Base-by-base conservation (phyloP, 2,888 invertebrate genomes). In the Rhorus exstirpatorius region DNA sequence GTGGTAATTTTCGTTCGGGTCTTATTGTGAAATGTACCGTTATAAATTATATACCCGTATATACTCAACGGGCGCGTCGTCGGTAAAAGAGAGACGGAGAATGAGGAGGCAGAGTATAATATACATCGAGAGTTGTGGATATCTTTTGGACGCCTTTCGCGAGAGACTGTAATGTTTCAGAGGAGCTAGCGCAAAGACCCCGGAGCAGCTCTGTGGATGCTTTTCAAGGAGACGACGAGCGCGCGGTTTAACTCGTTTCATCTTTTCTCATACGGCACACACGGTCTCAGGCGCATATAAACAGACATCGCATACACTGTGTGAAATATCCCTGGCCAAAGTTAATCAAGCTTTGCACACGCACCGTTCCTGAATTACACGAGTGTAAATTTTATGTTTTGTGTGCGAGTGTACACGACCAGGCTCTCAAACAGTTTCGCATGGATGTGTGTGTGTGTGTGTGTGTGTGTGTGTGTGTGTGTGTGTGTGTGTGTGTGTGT, bases 1-100 rank as follows among this genome's bases (percentile, higher is more conserved):
- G 91, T 91, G 91, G 91, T 90, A 90, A 91, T 90, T 90, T 76
- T 91, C 87, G 85, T 87, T 81, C 87, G 89, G 89, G 88, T 90
- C 89, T 91, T 90, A 89, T 89, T 90, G 90, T 87, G 88, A 89
- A 89, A 88, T 85, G 83, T 81, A 82, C 84, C 79, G 89, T 88
- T 89, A 88, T 89, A 89, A 89, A 88, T 89, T 89, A 88, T 88
- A 86, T 83, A 85, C 35, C 63, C 61, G 38, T 53, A 35, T 19
- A 41, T 63, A n/a, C n/a, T n/a, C 53, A 31, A 31, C 35, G 46
- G 21, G 31, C 72, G 58, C 65, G 49, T 72, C 58, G 35, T 70
- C 72, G 19, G 21, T 38, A 17, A 31, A 46, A n/a, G 41, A 12
- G 51, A 58, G 61, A 79, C 49, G 55, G 58, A 55, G 35, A 46